Percentiles rank a stretch among this genome's conserved stretches.
Conservation (phyloP, 2,113 vertebrate genomes). For the Passer domesticus region DNA sequence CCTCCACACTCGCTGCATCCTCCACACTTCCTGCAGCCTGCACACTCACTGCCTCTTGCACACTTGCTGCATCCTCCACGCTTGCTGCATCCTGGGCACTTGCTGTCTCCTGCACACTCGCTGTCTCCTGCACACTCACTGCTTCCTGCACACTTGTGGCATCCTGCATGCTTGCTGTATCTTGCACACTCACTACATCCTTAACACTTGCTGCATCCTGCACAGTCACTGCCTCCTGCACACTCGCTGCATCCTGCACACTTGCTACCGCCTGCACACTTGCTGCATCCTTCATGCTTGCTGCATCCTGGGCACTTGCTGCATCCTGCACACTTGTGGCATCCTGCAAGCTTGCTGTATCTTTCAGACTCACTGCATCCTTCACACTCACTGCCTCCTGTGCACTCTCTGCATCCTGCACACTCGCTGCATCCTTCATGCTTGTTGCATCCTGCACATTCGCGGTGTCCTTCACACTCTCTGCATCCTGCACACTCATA, state of each 20-base stretch:
- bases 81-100: fast-evolving
- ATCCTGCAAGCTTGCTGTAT: background rate
- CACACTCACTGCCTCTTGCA: fast-evolving
- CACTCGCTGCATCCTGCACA: fast-evolving
- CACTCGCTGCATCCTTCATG: fast-evolving
- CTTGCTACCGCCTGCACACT: fast-evolving
- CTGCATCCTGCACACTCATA: fast-evolving
- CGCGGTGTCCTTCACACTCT: fast-evolving
- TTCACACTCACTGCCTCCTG: fast-evolving
- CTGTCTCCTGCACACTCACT: fast-evolving
- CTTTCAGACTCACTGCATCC: background rate
- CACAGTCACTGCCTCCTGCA: fast-evolving
- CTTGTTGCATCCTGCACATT: fast-evolving
- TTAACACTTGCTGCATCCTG: fast-evolving
- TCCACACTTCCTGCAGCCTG: background rate
- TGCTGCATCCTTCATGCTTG: fast-evolving
- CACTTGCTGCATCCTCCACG: fast-evolving
- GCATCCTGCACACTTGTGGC: background rate
- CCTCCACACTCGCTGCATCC: fast-evolving
- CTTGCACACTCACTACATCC: fast-evolving
- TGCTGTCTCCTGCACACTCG: fast-evolving
- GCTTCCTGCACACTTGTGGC: fast-evolving
- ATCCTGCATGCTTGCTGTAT: fast-evolving
- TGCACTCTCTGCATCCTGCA: fast-evolving
- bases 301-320: fast-evolving